These are phyloP conservation scores for Euleptes europaea DNA, from an alignment of 2,113 vertebrate species.

Conservation along the genomic window DNA sequence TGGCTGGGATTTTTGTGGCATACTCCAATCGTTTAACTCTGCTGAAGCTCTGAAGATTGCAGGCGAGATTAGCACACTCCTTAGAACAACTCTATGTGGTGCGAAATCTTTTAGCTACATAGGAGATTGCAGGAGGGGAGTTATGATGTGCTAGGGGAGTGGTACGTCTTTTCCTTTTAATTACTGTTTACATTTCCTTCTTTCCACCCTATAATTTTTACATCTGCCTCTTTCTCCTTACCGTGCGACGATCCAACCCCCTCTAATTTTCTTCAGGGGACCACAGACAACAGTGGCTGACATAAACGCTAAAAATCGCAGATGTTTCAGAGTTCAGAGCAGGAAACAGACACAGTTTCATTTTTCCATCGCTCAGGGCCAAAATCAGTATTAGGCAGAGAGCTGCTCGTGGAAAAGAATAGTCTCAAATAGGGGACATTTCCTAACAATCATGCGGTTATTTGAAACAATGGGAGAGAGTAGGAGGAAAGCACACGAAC, in stretches of 20 bases:
- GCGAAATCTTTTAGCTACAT: conserved; percentile 9
- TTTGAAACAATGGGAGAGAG: not conserved
- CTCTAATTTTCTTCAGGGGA: not conserved
- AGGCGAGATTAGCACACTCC: not conserved
- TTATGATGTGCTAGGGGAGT: not conserved
- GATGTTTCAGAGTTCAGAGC: conserved; percentile 4
- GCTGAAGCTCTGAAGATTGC: not conserved
- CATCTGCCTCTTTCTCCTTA: conserved; percentile 1
- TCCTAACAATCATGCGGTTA: not conserved
- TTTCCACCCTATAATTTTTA: conserved; percentile 24
- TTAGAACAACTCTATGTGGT: not conserved
- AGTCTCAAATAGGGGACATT: not conserved
- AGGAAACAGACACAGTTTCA: conserved; percentile 9
- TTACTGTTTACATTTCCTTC: conserved; percentile 27
- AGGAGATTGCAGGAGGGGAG: not conserved
- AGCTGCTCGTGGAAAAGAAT: not conserved
- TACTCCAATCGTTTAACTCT: too few relatives aligned
- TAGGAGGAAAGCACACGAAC: not conserved
- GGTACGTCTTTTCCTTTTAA: not conserved
- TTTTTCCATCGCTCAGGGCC: conserved; percentile 18
- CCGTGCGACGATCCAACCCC: not conserved
- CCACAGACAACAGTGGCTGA: not conserved
- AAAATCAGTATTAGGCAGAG: not conserved
- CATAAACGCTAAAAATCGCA: not conserved
- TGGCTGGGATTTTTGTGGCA: too few relatives aligned